Base-by-base conservation (phyloP, 2,888 invertebrate species). In the Drosophila engyochracea region DNA sequence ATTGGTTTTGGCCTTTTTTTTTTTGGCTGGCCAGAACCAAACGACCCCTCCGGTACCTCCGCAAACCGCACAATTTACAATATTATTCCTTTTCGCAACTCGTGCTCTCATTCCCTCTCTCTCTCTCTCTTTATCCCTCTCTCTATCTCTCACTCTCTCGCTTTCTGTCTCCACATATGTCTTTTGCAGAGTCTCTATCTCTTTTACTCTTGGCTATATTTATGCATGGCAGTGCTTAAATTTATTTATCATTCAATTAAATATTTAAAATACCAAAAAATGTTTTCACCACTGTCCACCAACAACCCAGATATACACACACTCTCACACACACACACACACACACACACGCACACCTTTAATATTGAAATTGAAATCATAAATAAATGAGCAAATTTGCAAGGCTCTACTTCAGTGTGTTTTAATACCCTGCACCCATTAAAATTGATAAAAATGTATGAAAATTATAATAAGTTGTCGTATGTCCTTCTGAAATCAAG, bases 171-270 rank as follows among this genome's bases (percentile, higher is more conserved):
- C 12, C 22, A n/a, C 58, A 37, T 61, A 58, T 47, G 51, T 59
- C 64, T 66, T 70, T 41, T 53, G 28, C 41, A 35, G 12, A n/a
- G 66, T 53, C 14, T 49, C 47, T 62, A 52, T 74, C 70, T 68
- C 62, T 55, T 49, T 69, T 65, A 51, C 61, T 54, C 66, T 63
- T 63, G 61, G 68, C 49, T 63, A 66, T 74, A 74, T 78, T 74
- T 74, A 63, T 65, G 74, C 66, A 65, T 78, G 74, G 49, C 74
- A 81, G 63, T 66, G 81, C 84, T 84, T 85, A 71, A 79, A 91
- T 89, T 90, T 90, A 88, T 91, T 91, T 90, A 90, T 91, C 88
- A 91, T 91, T 90, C 90, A 90, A 91, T 90, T 90, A 90, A 90
- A 90, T 91, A 91, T 90, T 90, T 90, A 90, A 91, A 91, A 90